These are phyloP conservation scores for Zaprionus davidi DNA, from an alignment of 1,140 invertebrate genomes.

Conservation along the genomic window DNA sequence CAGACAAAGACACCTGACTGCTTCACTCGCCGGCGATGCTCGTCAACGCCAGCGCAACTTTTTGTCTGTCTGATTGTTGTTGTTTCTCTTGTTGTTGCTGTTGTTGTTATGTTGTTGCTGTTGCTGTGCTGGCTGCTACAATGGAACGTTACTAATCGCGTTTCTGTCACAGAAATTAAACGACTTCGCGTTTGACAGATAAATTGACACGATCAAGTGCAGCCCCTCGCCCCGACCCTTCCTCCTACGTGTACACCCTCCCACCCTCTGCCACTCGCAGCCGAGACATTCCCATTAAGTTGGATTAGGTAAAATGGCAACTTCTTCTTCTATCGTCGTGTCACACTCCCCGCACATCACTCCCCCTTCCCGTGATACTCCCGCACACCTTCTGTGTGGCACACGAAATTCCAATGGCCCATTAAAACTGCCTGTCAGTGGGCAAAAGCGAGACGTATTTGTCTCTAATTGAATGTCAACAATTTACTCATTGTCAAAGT, in stretches of 20 bases:
- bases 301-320: conserved; percentile 76
- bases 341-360: background rate
- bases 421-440: conserved; percentile 59
- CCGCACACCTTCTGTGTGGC: background rate
- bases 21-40: conserved; percentile 22
- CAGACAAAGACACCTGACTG: conserved; percentile 46
- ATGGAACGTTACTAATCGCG: conserved; percentile 74
- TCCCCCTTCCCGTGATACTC: background rate
- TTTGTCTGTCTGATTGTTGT: conserved; percentile 10
- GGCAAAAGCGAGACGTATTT: conserved; percentile 40
- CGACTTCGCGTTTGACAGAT: conserved; percentile 69
- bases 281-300: conserved; percentile 60
- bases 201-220: conserved; percentile 80
- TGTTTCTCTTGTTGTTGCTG: background rate
- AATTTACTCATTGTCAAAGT: conserved; percentile 51
- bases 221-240: conserved; percentile 14
- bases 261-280: background rate
- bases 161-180: conserved; percentile 80
- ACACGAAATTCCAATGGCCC: conserved; percentile 47
- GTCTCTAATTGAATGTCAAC: conserved; percentile 58
- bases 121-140: conserved; percentile 40
- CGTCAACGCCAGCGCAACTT: conserved; percentile 52
- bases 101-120: conserved; percentile 30
- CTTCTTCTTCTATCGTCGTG: conserved; percentile 15
- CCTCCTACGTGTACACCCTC: too few species aligned